A percentile compares a stretch with the other conserved stretches of the same genome.
phyloP scores from a whole-genome alignment of 2,888 invertebrate genomes.

The Cybosia mesomella region DNA sequence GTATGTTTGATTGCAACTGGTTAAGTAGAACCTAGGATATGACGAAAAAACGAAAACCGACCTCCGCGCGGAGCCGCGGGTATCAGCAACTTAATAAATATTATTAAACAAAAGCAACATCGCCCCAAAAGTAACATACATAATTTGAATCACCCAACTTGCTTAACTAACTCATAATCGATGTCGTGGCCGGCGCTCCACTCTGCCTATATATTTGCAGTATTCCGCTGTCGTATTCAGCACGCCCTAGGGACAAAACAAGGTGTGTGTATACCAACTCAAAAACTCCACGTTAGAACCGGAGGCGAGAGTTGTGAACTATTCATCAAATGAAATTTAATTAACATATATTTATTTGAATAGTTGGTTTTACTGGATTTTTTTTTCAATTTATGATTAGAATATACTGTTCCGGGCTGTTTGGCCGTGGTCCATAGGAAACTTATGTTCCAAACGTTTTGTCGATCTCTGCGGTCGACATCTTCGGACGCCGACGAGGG shows the following conservation, averaged over 20 bases:
- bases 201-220: slow-evolving; percentile 2
- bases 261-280: slow-evolving; percentile 6
- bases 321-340: slow-evolving; percentile 6
- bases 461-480: too few relatives aligned
- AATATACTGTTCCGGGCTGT: too few relatives aligned
- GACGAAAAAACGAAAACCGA: too few relatives aligned
- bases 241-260: slow-evolving; percentile 10
- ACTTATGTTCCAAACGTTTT: too few relatives aligned
- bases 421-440: neutral
- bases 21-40: too few relatives aligned
- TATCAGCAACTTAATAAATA: too few relatives aligned
- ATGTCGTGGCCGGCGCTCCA: neutral
- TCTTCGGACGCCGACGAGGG: too few relatives aligned
- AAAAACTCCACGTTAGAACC: slow-evolving; percentile 11
- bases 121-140: neutral
- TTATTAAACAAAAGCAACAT: neutral
- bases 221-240: slow-evolving; percentile 3
- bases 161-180: neutral
- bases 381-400: neutral
- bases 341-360: slow-evolving; percentile 9
- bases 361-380: neutral
- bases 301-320: slow-evolving; percentile 13
- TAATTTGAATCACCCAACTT: neutral
- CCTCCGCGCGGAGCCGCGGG: too few relatives aligned
- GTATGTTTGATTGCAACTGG: too few relatives aligned